Percentiles rank a stretch among this genome's conserved stretches.
These are phyloP conservation scores for Eutrigla gurnardus DNA, from an alignment of 2,797 vertebrate species.

Conservation along the genomic window DNA sequence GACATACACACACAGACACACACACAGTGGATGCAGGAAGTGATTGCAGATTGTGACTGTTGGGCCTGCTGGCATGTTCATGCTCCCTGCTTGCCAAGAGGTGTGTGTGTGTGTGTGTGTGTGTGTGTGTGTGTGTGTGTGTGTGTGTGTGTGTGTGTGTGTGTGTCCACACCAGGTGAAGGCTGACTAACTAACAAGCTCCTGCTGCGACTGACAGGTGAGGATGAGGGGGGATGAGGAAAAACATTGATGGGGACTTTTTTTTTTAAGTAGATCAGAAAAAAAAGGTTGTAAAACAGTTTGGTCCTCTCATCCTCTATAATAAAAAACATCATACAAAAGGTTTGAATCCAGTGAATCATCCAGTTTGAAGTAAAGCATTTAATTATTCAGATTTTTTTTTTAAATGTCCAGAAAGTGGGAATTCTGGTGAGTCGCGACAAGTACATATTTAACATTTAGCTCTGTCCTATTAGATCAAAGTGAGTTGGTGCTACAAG, in stretches of 20 bases:
- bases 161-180: constrained; percentile 10
- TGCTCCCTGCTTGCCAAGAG: neutral
- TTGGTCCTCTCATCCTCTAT: neutral
- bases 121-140: neutral
- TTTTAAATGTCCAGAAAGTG: no score
- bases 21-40: no score
- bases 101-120: neutral
- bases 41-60: neutral
- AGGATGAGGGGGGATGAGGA: constrained; percentile 4
- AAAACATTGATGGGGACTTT: neutral
- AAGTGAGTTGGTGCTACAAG: no score
- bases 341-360: neutral
- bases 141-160: neutral
- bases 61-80: neutral
- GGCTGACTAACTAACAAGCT: constrained; percentile 32
- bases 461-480: neutral
- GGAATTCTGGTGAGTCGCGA: no score
- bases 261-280: neutral
- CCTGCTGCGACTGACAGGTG: constrained; percentile 26
- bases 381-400: neutral
- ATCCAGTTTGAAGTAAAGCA: neutral
- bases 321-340: neutral
- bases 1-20: no score
- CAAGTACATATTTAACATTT: neutral
- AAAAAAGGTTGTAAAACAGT: no score